Percentiles rank a stretch among this genome's conserved stretches.
Conservation (phyloP, 2,797 vertebrate genomes). For the Peromyscus nudipes region DNA sequence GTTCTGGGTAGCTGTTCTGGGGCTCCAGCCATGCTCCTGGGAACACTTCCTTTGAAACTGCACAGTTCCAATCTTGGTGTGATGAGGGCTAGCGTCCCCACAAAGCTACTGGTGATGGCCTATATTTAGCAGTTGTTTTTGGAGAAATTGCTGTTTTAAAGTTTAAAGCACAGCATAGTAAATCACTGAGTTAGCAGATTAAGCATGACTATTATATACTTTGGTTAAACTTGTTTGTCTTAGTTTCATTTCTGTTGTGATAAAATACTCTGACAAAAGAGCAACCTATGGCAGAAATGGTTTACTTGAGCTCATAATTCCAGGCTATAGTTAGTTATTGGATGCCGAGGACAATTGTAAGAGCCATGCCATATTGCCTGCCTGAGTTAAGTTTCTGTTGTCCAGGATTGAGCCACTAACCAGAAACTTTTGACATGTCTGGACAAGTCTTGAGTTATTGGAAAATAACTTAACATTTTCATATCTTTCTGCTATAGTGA, state of each 20-base stretch:
- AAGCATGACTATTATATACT: background rate
- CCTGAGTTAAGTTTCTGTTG: too few relatives aligned
- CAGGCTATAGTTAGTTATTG: background rate
- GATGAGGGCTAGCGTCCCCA: rapidly evolving
- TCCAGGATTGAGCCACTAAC: too few relatives aligned
- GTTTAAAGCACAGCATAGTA: background rate
- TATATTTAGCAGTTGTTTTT: background rate
- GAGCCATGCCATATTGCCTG: too few relatives aligned
- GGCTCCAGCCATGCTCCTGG: background rate
- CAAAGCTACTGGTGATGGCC: background rate
- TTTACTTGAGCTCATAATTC: background rate
- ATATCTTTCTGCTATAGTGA: too few relatives aligned
- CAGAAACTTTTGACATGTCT: too few relatives aligned
- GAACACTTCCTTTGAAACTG: background rate
- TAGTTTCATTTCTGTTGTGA: background rate
- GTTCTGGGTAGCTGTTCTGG: background rate
- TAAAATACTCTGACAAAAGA: background rate
- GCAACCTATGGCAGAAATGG: background rate
- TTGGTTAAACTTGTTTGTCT: background rate
- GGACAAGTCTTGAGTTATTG: too few relatives aligned
- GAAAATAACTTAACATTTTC: too few relatives aligned
- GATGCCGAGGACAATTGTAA: too few relatives aligned
- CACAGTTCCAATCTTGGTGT: rapidly evolving
- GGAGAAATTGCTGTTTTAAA: background rate
- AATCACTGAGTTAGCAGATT: background rate